A percentile compares a stretch with the other conserved stretches of the same genome.
phyloP scores from a whole-genome alignment of 1,140 invertebrate genomes.

The Archivesica marissinica region DNA sequence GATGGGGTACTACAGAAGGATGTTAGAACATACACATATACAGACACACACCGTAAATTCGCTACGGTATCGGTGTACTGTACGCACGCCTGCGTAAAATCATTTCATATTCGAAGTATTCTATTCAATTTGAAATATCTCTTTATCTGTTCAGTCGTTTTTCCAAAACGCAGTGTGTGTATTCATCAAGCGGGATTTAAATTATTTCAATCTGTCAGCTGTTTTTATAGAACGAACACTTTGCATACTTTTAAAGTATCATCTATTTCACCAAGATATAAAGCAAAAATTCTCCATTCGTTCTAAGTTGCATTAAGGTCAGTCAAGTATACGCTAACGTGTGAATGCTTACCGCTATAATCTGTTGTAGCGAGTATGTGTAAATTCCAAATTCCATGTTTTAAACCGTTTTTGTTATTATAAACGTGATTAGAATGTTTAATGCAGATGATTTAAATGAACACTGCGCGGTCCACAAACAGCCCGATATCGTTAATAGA shows the following conservation, averaged over 20 bases:
- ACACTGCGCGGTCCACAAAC: too few species aligned
- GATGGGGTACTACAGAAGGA: too few species aligned
- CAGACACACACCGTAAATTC: too few species aligned
- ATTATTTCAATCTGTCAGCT: conserved; percentile 32
- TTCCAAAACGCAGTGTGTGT: conserved; percentile 4
- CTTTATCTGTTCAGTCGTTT: neutral
- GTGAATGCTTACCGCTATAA: neutral
- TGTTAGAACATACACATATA: too few species aligned
- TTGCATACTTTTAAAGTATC: conserved; percentile 17
- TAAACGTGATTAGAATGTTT: neutral
- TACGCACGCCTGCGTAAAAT: too few species aligned
- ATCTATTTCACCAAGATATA: conserved; percentile 1
- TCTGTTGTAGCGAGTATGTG: conserved; percentile 12
- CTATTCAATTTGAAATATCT: neutral
- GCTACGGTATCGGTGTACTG: too few species aligned
- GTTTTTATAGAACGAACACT: conserved; percentile 1
- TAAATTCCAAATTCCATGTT: conserved; percentile 14
- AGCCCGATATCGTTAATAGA: too few species aligned
- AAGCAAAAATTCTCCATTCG: conserved; percentile 6
- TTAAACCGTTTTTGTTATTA: conserved; percentile 6
- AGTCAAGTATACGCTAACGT: neutral
- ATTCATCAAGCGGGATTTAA: conserved; percentile 8
- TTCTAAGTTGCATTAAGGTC: neutral
- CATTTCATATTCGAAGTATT: conserved; percentile 9
- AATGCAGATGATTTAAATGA: too few species aligned